Evolutionary conservation across 2,113 vertebrate genomes (phyloP), one percentile per base, ranked within the genome.

Genomic region (Pelecanoides urinatrix): DNA sequence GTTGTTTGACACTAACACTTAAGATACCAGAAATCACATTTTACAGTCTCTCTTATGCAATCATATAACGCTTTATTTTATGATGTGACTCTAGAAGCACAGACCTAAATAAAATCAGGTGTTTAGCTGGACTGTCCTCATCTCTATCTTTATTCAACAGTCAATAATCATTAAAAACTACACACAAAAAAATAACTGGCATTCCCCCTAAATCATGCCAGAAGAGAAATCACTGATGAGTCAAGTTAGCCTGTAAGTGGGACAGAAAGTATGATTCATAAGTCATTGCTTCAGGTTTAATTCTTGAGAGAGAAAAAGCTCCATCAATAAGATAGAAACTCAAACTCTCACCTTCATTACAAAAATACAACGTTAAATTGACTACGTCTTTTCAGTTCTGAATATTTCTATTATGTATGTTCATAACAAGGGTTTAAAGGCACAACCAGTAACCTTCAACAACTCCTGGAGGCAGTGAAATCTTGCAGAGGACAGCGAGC

Each of bases 211-310:
- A 78, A 94, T 94, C 36, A 95, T 20, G 49, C 80, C 88, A 81
- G 86, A 92, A 94, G 76, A 86, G 94, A 92, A 92, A 92, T 23
- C 86, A 75, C 61, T 68, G 73, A 92, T 95, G 86, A 96, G 63
- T 91, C 83, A 92, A 88, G 71, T 45, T 38, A 75, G 32, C 50
- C n/a, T 80, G 18, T 32, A 94, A 94, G 68, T 91, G 92, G 58
- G 76, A 88, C 92, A 92, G 62, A 91, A 86, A 81, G 53, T 27
- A 84, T 94, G 95, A 97, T 72, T 96, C 95, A 72, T 62, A 92
- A 92, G 10, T 72, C 83, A 56, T 47, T 72, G 86, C 86, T 94
- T 87, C 25, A 16, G 86, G 83, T 97, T 94, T 86, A 78, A 65
- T 94, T 81, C 83, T 73, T 68, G 8, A 91, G 62, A 88, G 47